Conservation (phyloP, 2,113 vertebrate species). For the Orthochromis indermauri region DNA sequence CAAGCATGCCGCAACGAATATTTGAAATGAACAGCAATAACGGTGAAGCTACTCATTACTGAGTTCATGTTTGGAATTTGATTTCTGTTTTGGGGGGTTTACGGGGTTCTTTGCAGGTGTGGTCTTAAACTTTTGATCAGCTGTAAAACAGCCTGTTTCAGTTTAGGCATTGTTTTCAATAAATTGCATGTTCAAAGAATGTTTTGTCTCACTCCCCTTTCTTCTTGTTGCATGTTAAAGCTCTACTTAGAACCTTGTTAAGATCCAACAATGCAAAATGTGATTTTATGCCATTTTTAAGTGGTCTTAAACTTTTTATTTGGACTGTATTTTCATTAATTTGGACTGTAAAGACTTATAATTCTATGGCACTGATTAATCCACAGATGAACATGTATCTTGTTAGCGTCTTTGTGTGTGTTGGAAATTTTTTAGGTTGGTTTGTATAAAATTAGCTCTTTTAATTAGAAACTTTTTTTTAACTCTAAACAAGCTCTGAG, state of each 20-base stretch:
- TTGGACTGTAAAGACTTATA: background rate
- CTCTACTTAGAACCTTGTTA: background rate
- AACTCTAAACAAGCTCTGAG: background rate
- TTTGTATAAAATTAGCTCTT: background rate
- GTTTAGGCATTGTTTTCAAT: background rate
- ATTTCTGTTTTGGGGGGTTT: background rate
- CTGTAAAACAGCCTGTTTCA: background rate
- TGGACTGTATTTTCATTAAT: background rate
- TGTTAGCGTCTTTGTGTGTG: background rate
- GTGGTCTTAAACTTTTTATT: background rate
- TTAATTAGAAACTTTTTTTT: background rate
- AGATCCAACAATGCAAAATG: background rate
- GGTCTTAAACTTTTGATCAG: background rate
- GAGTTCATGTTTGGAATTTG: background rate
- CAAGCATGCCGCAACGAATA: background rate
- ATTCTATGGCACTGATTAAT: background rate
- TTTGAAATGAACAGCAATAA: background rate
- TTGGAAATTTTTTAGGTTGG: background rate
- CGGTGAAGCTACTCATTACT: background rate
- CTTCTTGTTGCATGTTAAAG: background rate
- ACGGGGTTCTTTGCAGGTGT: background rate
- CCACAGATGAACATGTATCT: background rate
- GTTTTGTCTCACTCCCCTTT: background rate
- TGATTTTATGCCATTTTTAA: background rate
- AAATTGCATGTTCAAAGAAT: background rate